phyloP scores from a whole-genome alignment of 2,888 invertebrate species.

The Cataglyphis livida region DNA sequence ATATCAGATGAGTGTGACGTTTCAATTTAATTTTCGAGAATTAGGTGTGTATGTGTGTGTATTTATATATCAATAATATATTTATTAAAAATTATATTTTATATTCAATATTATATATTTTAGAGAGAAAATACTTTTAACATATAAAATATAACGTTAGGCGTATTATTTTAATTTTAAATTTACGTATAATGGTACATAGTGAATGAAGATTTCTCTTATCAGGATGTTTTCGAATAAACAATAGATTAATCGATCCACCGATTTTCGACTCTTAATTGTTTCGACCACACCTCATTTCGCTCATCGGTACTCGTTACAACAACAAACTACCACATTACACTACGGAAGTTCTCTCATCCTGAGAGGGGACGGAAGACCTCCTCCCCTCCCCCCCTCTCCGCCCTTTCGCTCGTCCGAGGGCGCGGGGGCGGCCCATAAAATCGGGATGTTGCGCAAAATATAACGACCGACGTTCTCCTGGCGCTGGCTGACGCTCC shows the following conservation, averaged over 20 bases:
- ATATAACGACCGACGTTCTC: slow-evolving; percentile 83
- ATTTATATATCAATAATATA: neutral
- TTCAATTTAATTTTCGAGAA: neutral
- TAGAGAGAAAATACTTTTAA: no score
- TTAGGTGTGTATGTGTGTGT: neutral
- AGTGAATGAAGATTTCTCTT: neutral
- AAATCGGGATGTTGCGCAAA: slow-evolving; percentile 86
- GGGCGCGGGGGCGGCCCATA: slow-evolving; percentile 80
- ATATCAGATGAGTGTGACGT: neutral
- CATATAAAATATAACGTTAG: no score
- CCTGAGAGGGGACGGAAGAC: slow-evolving; percentile 55
- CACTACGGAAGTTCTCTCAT: slow-evolving; percentile 70
- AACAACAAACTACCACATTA: slow-evolving; percentile 15
- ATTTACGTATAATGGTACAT: neutral
- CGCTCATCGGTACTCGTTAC: slow-evolving; percentile 16
- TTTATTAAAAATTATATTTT: no score
- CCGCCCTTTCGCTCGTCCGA: slow-evolving; percentile 38
- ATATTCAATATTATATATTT: no score
- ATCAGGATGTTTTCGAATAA: neutral
- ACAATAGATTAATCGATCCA: neutral
- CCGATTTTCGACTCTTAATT: neutral
- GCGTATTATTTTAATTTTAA: no score
- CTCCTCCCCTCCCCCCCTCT: no score
- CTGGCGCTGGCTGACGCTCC: slow-evolving; percentile 82
- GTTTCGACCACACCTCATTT: neutral